Evolutionary conservation across 2,113 vertebrate genomes (phyloP).

Genomic region (Australoheros scitulus): DNA sequence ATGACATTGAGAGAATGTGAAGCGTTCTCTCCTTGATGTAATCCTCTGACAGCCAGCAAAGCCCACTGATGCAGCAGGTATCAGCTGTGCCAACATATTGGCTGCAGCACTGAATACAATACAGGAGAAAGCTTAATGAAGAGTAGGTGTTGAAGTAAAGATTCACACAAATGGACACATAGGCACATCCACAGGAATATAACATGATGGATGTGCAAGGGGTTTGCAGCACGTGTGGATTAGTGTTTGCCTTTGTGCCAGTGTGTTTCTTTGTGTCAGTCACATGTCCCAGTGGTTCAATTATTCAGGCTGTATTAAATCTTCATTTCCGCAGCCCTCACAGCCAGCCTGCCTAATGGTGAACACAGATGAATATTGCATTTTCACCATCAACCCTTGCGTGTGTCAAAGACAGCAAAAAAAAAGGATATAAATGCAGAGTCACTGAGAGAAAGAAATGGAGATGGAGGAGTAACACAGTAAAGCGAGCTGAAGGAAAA

Average conservation of each 20-base stretch:
- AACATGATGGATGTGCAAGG: constrained; percentile 22
- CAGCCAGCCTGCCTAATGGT: constrained; percentile 68
- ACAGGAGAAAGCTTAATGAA: constrained; percentile 38
- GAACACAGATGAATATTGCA: constrained; percentile 73
- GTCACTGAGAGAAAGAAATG: constrained; percentile 46
- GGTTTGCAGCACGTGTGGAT: constrained; percentile 14
- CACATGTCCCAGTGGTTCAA: constrained; percentile 74
- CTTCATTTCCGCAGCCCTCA: constrained; percentile 75
- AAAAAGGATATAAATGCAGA: constrained; percentile 32
- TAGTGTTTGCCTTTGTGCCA: constrained; percentile 20
- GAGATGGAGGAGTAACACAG: constrained; percentile 25
- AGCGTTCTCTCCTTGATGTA: constrained; percentile 43
- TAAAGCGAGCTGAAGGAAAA: constrained; percentile 37
- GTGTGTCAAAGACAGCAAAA: constrained; percentile 19
- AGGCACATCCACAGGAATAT: background rate
- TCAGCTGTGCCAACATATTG: constrained; percentile 18
- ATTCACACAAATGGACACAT: constrained; percentile 19
- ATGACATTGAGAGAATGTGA: constrained; percentile 39
- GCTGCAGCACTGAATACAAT: constrained; percentile 26
- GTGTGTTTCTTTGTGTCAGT: constrained; percentile 54
- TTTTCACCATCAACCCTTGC: constrained; percentile 43
- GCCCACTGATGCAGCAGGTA: constrained; percentile 19
- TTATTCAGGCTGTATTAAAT: constrained; percentile 82
- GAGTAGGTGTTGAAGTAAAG: constrained; percentile 26
- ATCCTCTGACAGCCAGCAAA: constrained; percentile 23